phyloP scores from a whole-genome alignment of 2,888 invertebrate species.

The Polymixis flavicincta region DNA sequence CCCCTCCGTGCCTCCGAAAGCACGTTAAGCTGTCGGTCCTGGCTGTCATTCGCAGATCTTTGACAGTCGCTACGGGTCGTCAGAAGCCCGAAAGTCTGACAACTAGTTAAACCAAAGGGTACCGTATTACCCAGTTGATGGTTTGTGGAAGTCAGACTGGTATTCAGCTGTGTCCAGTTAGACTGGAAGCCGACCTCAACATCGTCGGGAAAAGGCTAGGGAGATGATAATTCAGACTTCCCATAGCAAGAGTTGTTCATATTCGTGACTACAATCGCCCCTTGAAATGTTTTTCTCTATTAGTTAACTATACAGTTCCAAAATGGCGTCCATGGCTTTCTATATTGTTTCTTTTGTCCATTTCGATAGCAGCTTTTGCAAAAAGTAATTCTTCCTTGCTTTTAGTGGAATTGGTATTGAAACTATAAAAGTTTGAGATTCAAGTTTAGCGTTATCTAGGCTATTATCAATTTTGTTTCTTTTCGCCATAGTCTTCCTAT shows the following conservation, averaged over 20 bases:
- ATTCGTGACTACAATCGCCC: background rate
- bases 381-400: conserved; percentile 31
- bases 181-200: too few species aligned
- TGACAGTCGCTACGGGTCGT: too few species aligned
- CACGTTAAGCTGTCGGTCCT: too few species aligned
- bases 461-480: background rate
- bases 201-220: too few species aligned
- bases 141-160: too few species aligned
- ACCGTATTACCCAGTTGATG: too few species aligned
- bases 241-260: background rate
- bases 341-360: background rate
- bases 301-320: background rate
- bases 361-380: conserved; percentile 9
- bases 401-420: conserved; percentile 27
- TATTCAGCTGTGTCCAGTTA: too few species aligned
- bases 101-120: too few species aligned
- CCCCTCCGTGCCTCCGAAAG: too few species aligned
- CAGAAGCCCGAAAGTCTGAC: too few species aligned
- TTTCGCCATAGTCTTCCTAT: background rate
- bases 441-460: background rate
- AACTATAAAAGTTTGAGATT: conserved; percentile 7
- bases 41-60: too few species aligned
- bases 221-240: background rate
- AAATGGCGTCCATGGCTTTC: background rate
- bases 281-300: background rate